Evolutionary conservation across 2,888 invertebrate genomes (phyloP), one percentile per base, ranked within the genome.

Genomic region (Cantharis nigra): DNA sequence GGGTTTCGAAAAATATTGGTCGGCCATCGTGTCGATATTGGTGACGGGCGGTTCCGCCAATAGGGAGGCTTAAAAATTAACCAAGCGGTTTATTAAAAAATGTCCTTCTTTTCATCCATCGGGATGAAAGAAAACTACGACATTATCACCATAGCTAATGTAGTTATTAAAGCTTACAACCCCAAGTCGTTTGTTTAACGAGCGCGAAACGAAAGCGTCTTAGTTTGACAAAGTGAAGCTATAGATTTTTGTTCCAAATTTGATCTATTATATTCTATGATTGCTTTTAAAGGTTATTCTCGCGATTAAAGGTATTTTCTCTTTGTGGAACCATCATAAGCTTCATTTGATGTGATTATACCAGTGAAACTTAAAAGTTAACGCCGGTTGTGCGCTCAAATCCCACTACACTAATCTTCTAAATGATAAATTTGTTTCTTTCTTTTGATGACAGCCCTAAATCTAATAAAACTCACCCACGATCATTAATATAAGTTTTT

Each of bases 131-230:
- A 73, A 78, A 78, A 75, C 73, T 78, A 76, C 64, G 73, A 78
- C 73, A 78, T 78, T 74, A 71, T 78, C 75, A 72, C 70, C 70
- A 72, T 49, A 26, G 73, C 72, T 75, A 73, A 49, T 72, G 65
- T 73, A 71, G 73, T 76, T 78, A 76, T 78, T 74, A 75, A 67
- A 70, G 75, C 72, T 78, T 78, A 81, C 79, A 80, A 75, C 78
- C 72, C 69, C 76, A 76, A 72, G 76, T 80, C 80, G 78, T 81
- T 81, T 80, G 79, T 72, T 79, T 79, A 79, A 77, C 77, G 75
- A 63, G 78, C 81, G 81, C 80, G 81, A 81, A 81, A 81, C 79
- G 80, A 80, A 80, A 74, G 49, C 30, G 73, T 69, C 76, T 70
- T 71, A 67, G 63, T 26, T 70, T 73, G 73, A 70, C 69, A 70